phyloP scores from a whole-genome alignment of 2,797 vertebrate genomes.

The Spinus olivaceus region DNA sequence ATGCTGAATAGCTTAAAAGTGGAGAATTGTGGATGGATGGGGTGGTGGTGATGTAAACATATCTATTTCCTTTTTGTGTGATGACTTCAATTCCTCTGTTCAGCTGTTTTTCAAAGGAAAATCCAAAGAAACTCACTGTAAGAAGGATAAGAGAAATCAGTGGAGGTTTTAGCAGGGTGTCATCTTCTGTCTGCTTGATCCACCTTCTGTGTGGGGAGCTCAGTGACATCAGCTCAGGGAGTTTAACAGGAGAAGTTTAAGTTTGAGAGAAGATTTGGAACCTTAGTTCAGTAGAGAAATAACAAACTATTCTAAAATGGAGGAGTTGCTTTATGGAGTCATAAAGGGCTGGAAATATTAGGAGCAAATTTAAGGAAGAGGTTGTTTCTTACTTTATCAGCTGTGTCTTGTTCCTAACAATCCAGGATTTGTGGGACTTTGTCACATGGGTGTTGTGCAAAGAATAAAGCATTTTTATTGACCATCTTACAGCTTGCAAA shows the following conservation, averaged over 20 bases:
- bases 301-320: not conserved
- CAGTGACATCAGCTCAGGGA: not conserved
- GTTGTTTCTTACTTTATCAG: not conserved
- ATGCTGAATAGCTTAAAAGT: not conserved
- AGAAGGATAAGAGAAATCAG: not conserved
- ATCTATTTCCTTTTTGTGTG: rapidly evolving
- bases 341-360: not conserved
- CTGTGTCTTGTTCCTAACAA: not conserved
- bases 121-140: not conserved
- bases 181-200: not conserved
- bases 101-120: not conserved
- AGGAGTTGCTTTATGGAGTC: not conserved
- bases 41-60: rapidly evolving
- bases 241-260: not conserved
- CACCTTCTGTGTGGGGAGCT: not conserved
- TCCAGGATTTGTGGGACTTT: not conserved
- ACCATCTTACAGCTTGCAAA: not conserved
- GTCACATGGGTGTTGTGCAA: not conserved
- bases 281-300: not conserved
- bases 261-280: not conserved
- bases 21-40: rapidly evolving
- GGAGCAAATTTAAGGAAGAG: not conserved
- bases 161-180: not conserved
- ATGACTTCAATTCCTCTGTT: not conserved
- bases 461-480: not conserved